Evolutionary conservation across 2,113 vertebrate genomes (phyloP), one percentile per base, ranked within the genome.

Genomic region (Junco hyemalis): DNA sequence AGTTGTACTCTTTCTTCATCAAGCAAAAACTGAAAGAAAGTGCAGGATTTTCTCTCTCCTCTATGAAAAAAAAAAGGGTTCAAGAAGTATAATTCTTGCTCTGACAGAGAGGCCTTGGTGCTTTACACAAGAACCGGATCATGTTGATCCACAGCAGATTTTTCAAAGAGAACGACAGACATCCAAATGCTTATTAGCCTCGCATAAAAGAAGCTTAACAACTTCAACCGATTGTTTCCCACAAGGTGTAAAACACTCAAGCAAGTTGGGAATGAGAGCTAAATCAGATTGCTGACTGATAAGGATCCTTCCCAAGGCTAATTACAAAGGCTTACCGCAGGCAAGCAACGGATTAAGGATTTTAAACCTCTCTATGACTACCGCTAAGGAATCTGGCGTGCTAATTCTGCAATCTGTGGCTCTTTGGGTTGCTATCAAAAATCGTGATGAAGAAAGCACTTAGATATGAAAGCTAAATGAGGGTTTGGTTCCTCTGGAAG

Each of bases 281-380:
- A 85, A 95, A 92, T 92, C 90, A 95, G 81, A 90, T 87, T 90
- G 85, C 71, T 80, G 71, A 40, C 71, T 82, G 85, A 90, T 95
- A 94, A 95, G 81, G 81, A 90, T 92, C 68, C 84, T 91, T 94
- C 79, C 79, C 78, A 88, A 91, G 64, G 90, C 71, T 94, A 94
- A 96, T 94, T 93, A 94, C 84, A 92, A 81, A 94, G 82, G 76
- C 7, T 93, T 92, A 90, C 74, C 8, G 4, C 59, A 77, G 94
- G 81, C 87, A 95, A 96, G 54, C 42, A 83, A 6, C 0, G 3
- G 93, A 94, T 96, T 95, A 94, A 92, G 26, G 64, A 15, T 83
- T 91, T 95, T 82, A 91, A 95, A 68, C 64, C 81, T 86, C 68
- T 77, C 66, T 88, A 16, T 82, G 20, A 85, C 50, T 38, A 77